Conservation (phyloP, 2,888 invertebrate species). For the Nebria salina region DNA sequence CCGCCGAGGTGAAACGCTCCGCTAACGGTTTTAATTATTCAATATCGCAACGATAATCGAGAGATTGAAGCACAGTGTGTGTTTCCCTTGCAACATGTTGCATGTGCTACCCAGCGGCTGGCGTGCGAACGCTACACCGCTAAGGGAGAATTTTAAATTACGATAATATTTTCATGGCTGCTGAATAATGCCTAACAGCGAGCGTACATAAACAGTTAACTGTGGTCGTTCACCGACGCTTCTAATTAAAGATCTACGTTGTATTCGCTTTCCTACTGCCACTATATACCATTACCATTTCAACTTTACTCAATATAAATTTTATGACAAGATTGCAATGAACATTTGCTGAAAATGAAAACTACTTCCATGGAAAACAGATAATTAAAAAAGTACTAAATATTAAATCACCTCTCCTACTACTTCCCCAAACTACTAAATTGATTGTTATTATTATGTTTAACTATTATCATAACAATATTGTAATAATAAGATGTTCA, state of each 20-base stretch:
- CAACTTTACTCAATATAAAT: slow-evolving; percentile 11
- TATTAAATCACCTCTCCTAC: background rate
- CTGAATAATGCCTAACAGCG: slow-evolving; percentile 29
- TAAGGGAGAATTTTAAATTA: slow-evolving; percentile 39
- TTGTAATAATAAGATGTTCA: too few relatives aligned
- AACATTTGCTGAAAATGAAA: background rate
- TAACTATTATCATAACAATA: too few relatives aligned
- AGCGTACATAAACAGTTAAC: slow-evolving; percentile 35
- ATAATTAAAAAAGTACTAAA: background rate
- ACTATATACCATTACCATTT: background rate
- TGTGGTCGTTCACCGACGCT: slow-evolving; percentile 22
- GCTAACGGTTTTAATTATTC: slow-evolving; percentile 37
- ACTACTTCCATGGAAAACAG: background rate
- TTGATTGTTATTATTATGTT: too few relatives aligned
- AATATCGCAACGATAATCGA: slow-evolving; percentile 26
- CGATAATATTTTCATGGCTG: slow-evolving; percentile 39
- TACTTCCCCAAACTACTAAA: too few relatives aligned
- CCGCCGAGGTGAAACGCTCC: slow-evolving; percentile 18
- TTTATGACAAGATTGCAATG: background rate
- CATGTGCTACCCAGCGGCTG: background rate
- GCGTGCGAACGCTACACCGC: background rate
- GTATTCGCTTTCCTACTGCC: background rate
- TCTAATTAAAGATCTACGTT: slow-evolving; percentile 31
- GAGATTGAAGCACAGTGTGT: background rate
- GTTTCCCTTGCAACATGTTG: slow-evolving; percentile 6